Evolutionary conservation across 2,888 invertebrate genomes (phyloP).

Genomic region (Phyllotreta striolata): DNA sequence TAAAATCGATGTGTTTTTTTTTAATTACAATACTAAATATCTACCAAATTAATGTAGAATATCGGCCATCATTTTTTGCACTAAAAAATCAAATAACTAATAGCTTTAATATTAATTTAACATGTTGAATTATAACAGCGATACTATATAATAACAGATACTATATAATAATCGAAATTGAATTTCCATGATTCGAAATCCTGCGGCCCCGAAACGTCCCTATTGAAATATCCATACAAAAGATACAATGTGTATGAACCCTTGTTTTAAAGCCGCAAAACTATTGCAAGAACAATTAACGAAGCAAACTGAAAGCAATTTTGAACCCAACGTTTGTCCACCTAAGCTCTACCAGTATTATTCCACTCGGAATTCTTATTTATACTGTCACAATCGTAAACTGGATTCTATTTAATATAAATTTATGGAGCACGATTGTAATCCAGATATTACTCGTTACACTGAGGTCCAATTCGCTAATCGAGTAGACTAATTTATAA

Average conservation of each 20-base stretch:
- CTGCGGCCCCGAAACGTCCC: neutral
- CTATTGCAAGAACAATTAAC: slow-evolving; percentile 37
- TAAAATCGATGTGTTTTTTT: too few relatives aligned
- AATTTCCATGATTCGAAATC: slow-evolving; percentile 1
- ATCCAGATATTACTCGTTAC: slow-evolving; percentile 45
- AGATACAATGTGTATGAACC: slow-evolving; percentile 4
- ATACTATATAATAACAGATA: too few relatives aligned
- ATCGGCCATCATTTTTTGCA: too few relatives aligned
- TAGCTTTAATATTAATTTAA: too few relatives aligned
- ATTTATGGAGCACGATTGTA: slow-evolving; percentile 52
- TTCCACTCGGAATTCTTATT: slow-evolving; percentile 51
- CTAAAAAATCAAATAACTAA: too few relatives aligned
- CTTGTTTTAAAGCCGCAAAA: slow-evolving; percentile 20
- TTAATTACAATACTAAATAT: too few relatives aligned
- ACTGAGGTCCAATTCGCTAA: neutral
- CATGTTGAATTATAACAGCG: too few relatives aligned
- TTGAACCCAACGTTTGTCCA: slow-evolving; percentile 34
- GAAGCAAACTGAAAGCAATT: slow-evolving; percentile 47
- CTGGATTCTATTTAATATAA: slow-evolving; percentile 52
- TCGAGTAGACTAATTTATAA: neutral
- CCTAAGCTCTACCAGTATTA: slow-evolving; percentile 23
- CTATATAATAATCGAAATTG: neutral
- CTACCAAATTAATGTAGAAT: too few relatives aligned
- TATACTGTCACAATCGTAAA: slow-evolving; percentile 40
- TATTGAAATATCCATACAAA: slow-evolving; percentile 8